Evolutionary conservation across 1,140 invertebrate genomes (phyloP).

Genomic region (Hylaeus volcanicus): DNA sequence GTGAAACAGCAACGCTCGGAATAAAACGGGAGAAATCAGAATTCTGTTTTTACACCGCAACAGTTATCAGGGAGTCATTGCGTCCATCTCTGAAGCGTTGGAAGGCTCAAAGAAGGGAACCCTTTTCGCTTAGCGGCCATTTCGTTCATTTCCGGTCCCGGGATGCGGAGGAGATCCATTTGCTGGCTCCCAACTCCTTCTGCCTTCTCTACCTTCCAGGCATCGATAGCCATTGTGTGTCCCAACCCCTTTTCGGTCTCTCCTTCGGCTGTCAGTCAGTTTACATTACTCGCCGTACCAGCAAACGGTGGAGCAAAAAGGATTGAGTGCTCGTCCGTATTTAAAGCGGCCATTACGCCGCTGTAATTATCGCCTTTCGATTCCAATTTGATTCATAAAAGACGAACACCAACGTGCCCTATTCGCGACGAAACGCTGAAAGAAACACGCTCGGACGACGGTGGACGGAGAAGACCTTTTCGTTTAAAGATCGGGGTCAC

Average conservation of each 20-base stretch:
- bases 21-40: conserved; percentile 24
- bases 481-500: conserved; percentile 1
- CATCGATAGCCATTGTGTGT: conserved; percentile 74
- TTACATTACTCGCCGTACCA: conserved; percentile 70
- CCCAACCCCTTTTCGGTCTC: conserved; percentile 58
- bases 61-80: conserved; percentile 54
- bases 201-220: conserved; percentile 68
- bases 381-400: conserved; percentile 67
- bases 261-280: conserved; percentile 70
- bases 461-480: no score
- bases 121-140: conserved; percentile 78
- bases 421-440: neutral
- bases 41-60: conserved; percentile 47
- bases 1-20: neutral
- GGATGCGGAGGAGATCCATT: conserved; percentile 75
- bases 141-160: conserved; percentile 79
- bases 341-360: conserved; percentile 72
- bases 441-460: neutral
- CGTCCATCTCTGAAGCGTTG: conserved; percentile 58
- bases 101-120: conserved; percentile 75
- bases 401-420: conserved; percentile 9
- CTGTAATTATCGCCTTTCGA: conserved; percentile 74
- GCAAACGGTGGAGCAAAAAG: conserved; percentile 24
- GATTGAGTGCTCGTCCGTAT: conserved; percentile 58
- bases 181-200: conserved; percentile 68